Evolutionary conservation across 2,888 invertebrate genomes (phyloP).

Genomic region (Pseudoips prasinana): DNA sequence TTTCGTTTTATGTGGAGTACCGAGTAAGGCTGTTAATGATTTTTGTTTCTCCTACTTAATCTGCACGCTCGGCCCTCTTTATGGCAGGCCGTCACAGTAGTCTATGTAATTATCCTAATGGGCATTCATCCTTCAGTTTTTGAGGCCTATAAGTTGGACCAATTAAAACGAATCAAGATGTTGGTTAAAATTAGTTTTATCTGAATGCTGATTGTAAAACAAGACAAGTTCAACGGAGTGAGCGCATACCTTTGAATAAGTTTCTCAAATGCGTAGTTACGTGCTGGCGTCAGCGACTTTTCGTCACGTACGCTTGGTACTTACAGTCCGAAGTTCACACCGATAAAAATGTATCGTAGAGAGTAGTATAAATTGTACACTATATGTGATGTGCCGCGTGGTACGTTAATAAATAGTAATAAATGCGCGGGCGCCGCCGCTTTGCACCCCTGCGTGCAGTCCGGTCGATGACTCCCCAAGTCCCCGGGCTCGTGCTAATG

Average conservation of each 20-base stretch:
- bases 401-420: constrained; percentile 23
- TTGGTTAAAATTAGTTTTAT: too few species aligned
- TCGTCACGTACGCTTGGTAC: constrained; percentile 21
- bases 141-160: too few species aligned
- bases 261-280: constrained; percentile 14
- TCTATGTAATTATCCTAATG: too few species aligned
- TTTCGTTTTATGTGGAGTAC: too few species aligned
- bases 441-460: constrained; percentile 54
- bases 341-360: too few species aligned
- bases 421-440: constrained; percentile 37
- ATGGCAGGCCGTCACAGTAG: too few species aligned
- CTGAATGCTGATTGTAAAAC: constrained; percentile 15
- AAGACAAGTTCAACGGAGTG: constrained; percentile 17
- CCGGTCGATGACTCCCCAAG: constrained; percentile 72
- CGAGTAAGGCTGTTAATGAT: too few species aligned
- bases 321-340: background rate
- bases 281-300: constrained; percentile 23
- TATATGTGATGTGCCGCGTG: constrained; percentile 18
- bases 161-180: too few species aligned
- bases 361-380: too few species aligned
- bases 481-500: constrained; percentile 59
- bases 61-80: too few species aligned
- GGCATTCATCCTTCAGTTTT: too few species aligned
- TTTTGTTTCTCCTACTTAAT: too few species aligned
- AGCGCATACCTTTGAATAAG: constrained; percentile 23